phyloP scores from a whole-genome alignment of 2,113 vertebrate genomes.

The Callithrix jacchus region DNA sequence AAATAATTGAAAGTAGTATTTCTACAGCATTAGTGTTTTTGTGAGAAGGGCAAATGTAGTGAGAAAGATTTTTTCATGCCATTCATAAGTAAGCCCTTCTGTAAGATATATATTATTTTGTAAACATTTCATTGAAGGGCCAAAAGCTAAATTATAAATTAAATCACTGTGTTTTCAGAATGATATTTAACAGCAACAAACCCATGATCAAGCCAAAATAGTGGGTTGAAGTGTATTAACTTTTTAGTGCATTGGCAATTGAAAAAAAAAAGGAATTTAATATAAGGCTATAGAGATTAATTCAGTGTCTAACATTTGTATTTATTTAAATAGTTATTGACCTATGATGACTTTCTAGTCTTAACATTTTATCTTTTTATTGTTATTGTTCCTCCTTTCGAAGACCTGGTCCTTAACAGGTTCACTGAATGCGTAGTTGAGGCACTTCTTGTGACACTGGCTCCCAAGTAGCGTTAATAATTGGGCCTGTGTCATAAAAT shows the following conservation, averaged over 20 bases:
- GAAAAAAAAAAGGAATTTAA: constrained; percentile 75
- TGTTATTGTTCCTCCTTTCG: constrained; percentile 68
- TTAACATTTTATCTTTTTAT: constrained; percentile 77
- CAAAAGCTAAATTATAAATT: constrained; percentile 73
- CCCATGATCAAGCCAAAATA: constrained; percentile 68
- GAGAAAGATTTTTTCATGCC: constrained; percentile 10
- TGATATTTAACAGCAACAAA: constrained; percentile 59
- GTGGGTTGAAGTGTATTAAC: constrained; percentile 70
- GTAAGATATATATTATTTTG: constrained; percentile 63
- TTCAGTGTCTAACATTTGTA: constrained; percentile 80
- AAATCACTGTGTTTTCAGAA: constrained; percentile 63
- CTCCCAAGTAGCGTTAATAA: constrained; percentile 73
- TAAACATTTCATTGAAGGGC: constrained; percentile 70
- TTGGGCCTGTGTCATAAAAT: constrained; percentile 74
- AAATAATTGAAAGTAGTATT: constrained; percentile 70
- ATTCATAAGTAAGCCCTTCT: constrained; percentile 55
- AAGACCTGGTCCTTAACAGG: constrained; percentile 71
- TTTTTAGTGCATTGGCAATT: constrained; percentile 74
- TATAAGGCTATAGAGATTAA: constrained; percentile 78
- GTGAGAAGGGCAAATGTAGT: constrained; percentile 54
- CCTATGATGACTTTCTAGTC: constrained; percentile 71
- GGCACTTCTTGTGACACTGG: constrained; percentile 72
- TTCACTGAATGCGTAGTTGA: constrained; percentile 78
- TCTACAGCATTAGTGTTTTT: constrained; percentile 57
- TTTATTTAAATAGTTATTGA: constrained; percentile 81